phyloP scores from a whole-genome alignment of 2,888 invertebrate genomes.

The Dysmachus trigonus region DNA sequence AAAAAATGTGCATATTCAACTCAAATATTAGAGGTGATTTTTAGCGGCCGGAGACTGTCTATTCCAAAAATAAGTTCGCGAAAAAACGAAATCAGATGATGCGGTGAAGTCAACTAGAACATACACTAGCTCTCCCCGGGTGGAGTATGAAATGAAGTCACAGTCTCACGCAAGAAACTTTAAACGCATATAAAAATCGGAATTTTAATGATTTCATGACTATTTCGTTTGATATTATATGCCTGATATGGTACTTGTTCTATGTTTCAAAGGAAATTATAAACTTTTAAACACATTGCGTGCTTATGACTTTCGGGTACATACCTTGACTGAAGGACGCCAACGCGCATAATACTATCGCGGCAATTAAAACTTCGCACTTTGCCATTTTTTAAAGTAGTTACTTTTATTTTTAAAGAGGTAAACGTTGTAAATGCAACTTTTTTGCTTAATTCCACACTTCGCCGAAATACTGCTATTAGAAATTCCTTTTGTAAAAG shows the following conservation, averaged over 20 bases:
- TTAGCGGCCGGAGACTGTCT: neutral
- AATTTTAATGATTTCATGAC: neutral
- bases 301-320: neutral
- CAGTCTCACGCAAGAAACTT: neutral
- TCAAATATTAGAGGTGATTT: neutral
- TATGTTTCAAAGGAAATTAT: neutral
- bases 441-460: neutral
- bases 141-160: neutral
- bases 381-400: neutral
- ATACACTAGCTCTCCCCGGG: neutral
- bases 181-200: neutral
- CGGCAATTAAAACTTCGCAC: neutral
- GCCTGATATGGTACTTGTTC: neutral
- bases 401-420: neutral
- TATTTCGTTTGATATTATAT: neutral
- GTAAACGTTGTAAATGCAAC: neutral
- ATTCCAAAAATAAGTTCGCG: neutral
- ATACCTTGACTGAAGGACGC: neutral
- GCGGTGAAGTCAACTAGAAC: neutral
- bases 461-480: neutral
- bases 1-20: neutral
- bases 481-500: neutral
- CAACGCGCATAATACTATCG: neutral
- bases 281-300: neutral
- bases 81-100: neutral